Base-by-base conservation (phyloP, 1,140 invertebrate genomes). In the Brachionus manjavacas region DNA sequence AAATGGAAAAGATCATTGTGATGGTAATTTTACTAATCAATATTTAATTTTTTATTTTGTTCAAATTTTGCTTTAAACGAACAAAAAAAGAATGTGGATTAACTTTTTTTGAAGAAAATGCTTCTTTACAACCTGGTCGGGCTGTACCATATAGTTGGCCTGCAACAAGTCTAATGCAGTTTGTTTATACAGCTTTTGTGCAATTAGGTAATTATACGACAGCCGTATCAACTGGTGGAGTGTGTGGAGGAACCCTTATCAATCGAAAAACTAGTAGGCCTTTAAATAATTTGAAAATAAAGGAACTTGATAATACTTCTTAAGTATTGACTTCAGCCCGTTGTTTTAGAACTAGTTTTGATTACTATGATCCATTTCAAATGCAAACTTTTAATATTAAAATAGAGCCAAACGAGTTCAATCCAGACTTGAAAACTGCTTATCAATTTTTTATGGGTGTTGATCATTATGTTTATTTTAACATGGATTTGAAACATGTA, bases 1-100 rank as follows among this genome's bases (percentile, higher is more conserved):
- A 28, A 55, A 80, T 23, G 78, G 78, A 80, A 28, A 23, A 28
- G 46, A 80, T 80, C 78, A 80, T 25, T 80, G 78, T 80, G 78
- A 80, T 64, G 78, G 78, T 80, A 64, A 78, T 35, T 78, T 46
- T 64, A 35, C 4, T 1, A 35, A 35, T 35, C 7, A 35, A 35
- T 1, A 35, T 35, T 35, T 35, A 35, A 7, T 35, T 35, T 35
- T 35, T 35, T 35, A 35, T 35, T 6, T 35, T 2, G 2, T 35
- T 35, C 31, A 35, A 35, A 35, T 35, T 35, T 0, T 35, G 4
- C 31, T 35, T 35, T 35, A 35, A 35, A 49, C 20, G 20, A 39
- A 8, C 14, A 23, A 78, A 41, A 55, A 20, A 14, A 81, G 79
- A 81, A 28, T 81, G 79, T 46, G 79, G 79, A 1, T 12, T 81